Percentiles rank a stretch among this genome's conserved stretches.
These are phyloP conservation scores for Echeneis naucrates DNA, from an alignment of 2,797 vertebrate species.

Conservation along the genomic window DNA sequence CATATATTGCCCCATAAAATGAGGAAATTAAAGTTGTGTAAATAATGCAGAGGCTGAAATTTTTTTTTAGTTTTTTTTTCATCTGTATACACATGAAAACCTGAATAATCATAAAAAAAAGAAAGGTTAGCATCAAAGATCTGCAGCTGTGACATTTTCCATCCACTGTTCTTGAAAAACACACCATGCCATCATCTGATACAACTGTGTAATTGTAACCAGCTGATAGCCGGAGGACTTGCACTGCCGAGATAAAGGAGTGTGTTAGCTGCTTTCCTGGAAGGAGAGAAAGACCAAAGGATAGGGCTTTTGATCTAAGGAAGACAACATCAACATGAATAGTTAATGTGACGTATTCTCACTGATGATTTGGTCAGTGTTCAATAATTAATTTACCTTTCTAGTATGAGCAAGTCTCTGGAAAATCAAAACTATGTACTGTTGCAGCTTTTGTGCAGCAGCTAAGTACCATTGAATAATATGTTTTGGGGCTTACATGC, in stretches of 20 bases:
- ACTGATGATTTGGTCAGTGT: constrained; percentile 40
- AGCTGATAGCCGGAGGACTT: constrained; percentile 46
- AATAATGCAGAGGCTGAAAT: background rate
- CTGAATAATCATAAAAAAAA: no score
- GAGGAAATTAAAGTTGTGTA: background rate
- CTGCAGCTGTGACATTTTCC: constrained; percentile 59
- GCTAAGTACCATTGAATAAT: constrained; percentile 57
- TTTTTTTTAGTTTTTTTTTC: no score
- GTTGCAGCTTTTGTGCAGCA: constrained; percentile 36
- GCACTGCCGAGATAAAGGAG: constrained; percentile 49
- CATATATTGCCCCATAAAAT: background rate
- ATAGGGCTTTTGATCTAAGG: constrained; percentile 51
- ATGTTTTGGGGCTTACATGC: constrained; percentile 58
- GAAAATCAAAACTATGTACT: constrained; percentile 40
- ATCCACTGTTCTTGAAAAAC: constrained; percentile 39
- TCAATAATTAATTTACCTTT: constrained; percentile 54
- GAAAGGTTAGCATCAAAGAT: constrained; percentile 28
- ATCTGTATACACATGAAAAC: no score
- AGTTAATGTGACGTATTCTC: constrained; percentile 59
- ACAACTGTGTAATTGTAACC: constrained; percentile 76
- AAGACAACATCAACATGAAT: constrained; percentile 46
- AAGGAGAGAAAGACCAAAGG: constrained; percentile 52
- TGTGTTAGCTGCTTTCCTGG: constrained; percentile 31
- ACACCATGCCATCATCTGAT: constrained; percentile 69
- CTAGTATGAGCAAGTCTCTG: constrained; percentile 11